These are phyloP conservation scores for Eubasilissa splendida DNA, from an alignment of 2,888 invertebrate species.

Conservation along the genomic window DNA sequence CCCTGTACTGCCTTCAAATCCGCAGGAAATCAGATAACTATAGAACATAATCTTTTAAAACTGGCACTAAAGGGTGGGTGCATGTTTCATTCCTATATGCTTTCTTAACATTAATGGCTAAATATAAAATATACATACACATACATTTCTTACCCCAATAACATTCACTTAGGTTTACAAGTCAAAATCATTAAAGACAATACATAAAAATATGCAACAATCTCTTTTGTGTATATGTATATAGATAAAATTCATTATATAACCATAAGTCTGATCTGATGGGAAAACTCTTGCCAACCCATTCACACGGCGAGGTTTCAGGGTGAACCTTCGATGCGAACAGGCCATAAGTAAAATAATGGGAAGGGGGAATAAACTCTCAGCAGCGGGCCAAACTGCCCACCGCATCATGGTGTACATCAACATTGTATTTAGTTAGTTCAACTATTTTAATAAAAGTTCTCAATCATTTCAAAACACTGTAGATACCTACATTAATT, in stretches of 20 bases:
- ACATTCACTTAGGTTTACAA: conserved; percentile 20
- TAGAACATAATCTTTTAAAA: no score
- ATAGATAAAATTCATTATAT: conserved; percentile 18
- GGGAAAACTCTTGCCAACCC: background rate
- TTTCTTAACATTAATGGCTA: conserved; percentile 6
- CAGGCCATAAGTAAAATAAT: no score
- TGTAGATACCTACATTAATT: conserved; percentile 52
- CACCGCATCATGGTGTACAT: background rate
- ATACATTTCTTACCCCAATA: conserved; percentile 16
- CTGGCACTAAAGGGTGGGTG: conserved; percentile 4
- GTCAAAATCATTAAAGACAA: conserved; percentile 12
- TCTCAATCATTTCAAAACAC: conserved; percentile 38
- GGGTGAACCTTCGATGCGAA: no score
- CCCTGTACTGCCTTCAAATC: no score
- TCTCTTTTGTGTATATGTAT: conserved; percentile 20
- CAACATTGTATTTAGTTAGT: conserved; percentile 32
- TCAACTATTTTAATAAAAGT: conserved; percentile 40
- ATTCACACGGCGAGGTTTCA: no score
- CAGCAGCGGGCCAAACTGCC: background rate
- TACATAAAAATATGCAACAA: conserved; percentile 24
- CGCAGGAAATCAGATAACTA: no score
- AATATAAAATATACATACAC: conserved; percentile 10
- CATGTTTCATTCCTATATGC: conserved; percentile 7
- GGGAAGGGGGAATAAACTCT: conserved; percentile 24
- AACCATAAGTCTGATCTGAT: conserved; percentile 16